Base-by-base conservation (phyloP, 2,888 invertebrate species). In the Andrena dorsata region DNA sequence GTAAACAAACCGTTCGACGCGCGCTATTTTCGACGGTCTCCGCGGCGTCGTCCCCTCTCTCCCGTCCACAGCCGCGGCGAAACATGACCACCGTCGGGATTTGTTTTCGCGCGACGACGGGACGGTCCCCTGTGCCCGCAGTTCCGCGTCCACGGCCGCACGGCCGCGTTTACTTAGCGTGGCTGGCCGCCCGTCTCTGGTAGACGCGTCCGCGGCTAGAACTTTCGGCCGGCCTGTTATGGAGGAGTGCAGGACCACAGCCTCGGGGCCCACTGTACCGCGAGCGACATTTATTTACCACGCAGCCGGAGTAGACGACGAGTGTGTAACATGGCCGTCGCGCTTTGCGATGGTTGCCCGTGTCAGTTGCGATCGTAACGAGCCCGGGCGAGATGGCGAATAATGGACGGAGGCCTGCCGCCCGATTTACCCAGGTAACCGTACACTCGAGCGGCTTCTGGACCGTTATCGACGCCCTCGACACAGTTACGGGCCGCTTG, bases 271-370 rank as follows among this genome's bases (percentile, higher is more conserved):
- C 58, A 60, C 26, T 26, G 71, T 64, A 68, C 47, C 30, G 68
- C 58, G 69, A 65, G 60, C 41, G 71, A 82, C 47, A 75, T 68
- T 82, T 83, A 83, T 83, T 83, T 82, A 83, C 82, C 82, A 74
- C 60, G 83, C 74, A 75, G 78, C 53, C 68, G 60, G 63, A 58
- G 74, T 69, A 66, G 80, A 69, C 77, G 80, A 71, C 76, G 73
- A 80, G 82, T 68, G 82, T 68, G 77, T 88, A 88, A 93, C 92
- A 93, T 93, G 93, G 93, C 93, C 90, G 93, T 92, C 92, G 90
- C 90, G 91, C 92, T 90, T 90, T 91, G 86, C 88, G 90, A 90
- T 87, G 87, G 90, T 89, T 90, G 89, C 90, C 90, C 87, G 90
- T 90, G 88, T 88, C 86, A 88, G 84, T 86, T 87, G 82, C 83